Conservation (phyloP, 2,888 invertebrate species). For the Lagria hirta region DNA sequence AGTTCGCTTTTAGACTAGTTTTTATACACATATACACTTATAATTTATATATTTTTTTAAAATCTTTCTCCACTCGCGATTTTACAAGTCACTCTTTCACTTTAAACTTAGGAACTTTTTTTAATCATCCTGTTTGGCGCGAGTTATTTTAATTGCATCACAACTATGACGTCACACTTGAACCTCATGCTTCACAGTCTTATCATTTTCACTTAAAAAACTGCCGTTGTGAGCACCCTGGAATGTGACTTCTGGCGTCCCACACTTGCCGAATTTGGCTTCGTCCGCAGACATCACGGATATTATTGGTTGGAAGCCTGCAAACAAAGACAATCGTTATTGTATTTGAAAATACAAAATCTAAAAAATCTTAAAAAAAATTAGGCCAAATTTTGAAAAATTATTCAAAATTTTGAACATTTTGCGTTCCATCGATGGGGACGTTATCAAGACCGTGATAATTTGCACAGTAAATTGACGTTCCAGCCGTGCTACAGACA, state of each 20-base stretch:
- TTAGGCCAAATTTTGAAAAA: too few species aligned
- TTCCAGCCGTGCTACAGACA: too few species aligned
- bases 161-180: conserved; percentile 69
- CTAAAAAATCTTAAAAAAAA: too few species aligned
- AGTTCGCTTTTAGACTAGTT: conserved; percentile 42
- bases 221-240: conserved; percentile 44
- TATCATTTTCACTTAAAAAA: conserved; percentile 43
- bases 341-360: too few species aligned
- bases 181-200: conserved; percentile 56
- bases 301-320: conserved; percentile 64
- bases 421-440: too few species aligned
- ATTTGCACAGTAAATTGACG: too few species aligned
- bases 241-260: conserved; percentile 48
- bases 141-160: conserved; percentile 60
- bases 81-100: conserved; percentile 26
- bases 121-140: conserved; percentile 54
- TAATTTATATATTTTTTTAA: conserved; percentile 26
- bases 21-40: conserved; percentile 44
- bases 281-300: conserved; percentile 52
- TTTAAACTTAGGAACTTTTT: conserved; percentile 52
- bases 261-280: conserved; percentile 30
- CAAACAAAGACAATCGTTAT: conserved; percentile 40
- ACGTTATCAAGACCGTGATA: too few species aligned
- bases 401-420: too few species aligned
- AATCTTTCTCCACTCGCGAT: conserved; percentile 25